Percentiles rank a stretch among this genome's conserved stretches.
These are phyloP conservation scores for Melanogrammus aeglefinus DNA, from an alignment of 2,797 vertebrate species.

Conservation along the genomic window DNA sequence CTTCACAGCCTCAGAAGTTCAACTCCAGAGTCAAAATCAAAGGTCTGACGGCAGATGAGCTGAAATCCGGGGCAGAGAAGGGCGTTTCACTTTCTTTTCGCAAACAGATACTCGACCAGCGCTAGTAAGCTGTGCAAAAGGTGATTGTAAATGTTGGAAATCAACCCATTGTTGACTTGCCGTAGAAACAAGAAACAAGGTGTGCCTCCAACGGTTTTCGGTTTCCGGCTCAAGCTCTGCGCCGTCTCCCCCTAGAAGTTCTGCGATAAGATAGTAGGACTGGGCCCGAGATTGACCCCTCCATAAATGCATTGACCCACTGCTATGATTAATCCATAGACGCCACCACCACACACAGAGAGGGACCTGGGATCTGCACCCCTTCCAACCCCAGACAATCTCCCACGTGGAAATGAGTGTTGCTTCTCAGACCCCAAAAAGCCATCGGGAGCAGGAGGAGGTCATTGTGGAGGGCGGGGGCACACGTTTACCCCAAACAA, in stretches of 20 bases:
- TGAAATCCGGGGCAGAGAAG: not conserved
- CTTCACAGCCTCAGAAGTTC: not conserved
- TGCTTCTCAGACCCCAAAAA: not conserved
- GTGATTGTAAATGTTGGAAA: not conserved
- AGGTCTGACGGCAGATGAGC: not conserved
- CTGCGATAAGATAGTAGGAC: not conserved
- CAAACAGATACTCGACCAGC: not conserved
- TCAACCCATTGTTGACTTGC: not conserved
- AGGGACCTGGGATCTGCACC: conserved; percentile 16
- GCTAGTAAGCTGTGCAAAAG: not conserved
- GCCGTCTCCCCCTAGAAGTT: not conserved
- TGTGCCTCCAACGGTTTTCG: not conserved
- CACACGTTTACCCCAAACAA: conserved; percentile 47
- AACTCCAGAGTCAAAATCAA: not conserved
- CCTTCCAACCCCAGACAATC: conserved; percentile 9
- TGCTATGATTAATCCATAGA: not conserved
- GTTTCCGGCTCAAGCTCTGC: not conserved
- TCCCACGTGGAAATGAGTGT: conserved; percentile 16
- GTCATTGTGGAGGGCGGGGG: not conserved
- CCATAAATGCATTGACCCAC: not conserved
- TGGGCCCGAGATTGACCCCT: not conserved
- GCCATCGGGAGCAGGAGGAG: not conserved
- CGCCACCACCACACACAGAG: conserved; percentile 19
- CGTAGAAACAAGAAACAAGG: not conserved
- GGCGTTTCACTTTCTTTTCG: not conserved